phyloP scores from a whole-genome alignment of 2,888 invertebrate species.

The Dynastes tityus region DNA sequence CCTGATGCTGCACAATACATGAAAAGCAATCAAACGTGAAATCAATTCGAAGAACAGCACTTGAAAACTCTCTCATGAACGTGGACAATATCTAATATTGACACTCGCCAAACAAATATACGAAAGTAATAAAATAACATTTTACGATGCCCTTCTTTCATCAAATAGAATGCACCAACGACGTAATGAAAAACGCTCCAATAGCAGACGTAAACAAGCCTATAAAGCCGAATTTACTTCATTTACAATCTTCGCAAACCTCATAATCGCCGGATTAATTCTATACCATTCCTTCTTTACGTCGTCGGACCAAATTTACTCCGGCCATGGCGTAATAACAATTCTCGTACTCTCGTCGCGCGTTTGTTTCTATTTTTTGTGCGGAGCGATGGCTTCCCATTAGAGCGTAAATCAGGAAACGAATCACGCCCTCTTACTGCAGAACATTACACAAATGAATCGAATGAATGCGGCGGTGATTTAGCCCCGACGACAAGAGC shows the following conservation, averaged over 20 bases:
- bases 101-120: constrained; percentile 4
- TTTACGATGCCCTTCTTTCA: constrained; percentile 24
- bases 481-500: constrained; percentile 48
- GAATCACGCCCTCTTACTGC: constrained; percentile 50
- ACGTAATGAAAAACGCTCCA: constrained; percentile 4
- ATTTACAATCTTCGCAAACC: constrained; percentile 38
- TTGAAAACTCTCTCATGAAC: too few relatives aligned
- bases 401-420: constrained; percentile 36
- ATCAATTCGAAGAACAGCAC: too few relatives aligned
- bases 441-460: constrained; percentile 55
- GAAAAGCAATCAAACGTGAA: too few relatives aligned
- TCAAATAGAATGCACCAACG: constrained; percentile 31
- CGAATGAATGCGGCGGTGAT: constrained; percentile 56
- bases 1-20: too few relatives aligned
- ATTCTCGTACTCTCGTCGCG: background rate
- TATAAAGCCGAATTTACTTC: constrained; percentile 43
- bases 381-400: background rate
- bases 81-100: background rate
- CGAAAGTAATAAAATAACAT: constrained; percentile 24
- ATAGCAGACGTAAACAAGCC: constrained; percentile 38
- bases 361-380: constrained; percentile 45
- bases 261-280: constrained; percentile 43
- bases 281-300: background rate
- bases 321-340: background rate
- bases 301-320: background rate